Evolutionary conservation across 2,888 invertebrate genomes (phyloP).

Genomic region (Hemistola chrysoprasaria): DNA sequence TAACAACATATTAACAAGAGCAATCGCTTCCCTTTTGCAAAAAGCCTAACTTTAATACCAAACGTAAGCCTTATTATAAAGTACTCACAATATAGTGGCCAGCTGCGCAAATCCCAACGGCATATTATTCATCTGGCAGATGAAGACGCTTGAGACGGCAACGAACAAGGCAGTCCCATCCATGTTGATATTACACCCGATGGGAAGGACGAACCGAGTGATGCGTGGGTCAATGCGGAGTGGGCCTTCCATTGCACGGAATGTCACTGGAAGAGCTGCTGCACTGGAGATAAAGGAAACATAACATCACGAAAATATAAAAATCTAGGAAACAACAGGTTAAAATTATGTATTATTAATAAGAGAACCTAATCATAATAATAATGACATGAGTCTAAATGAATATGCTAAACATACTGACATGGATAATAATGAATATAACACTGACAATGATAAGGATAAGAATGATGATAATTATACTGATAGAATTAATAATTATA

Average conservation of each 20-base stretch:
- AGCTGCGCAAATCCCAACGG: slow-evolving; percentile 90
- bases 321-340: no score
- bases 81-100: slow-evolving; percentile 91
- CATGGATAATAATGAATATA: no score
- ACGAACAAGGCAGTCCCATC: slow-evolving; percentile 95
- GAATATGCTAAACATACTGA: no score
- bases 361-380: no score
- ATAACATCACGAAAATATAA: not conserved
- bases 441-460: no score
- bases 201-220: slow-evolving; percentile 93
- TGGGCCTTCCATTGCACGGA: slow-evolving; percentile 92
- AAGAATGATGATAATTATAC: no score
- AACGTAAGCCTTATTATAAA: not conserved
- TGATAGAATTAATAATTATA: not conserved
- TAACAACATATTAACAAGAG: no score
- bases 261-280: slow-evolving; percentile 94
- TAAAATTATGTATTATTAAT: no score
- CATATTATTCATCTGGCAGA: slow-evolving; percentile 94
- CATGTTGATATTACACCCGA: slow-evolving; percentile 97
- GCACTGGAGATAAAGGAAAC: slow-evolving; percentile 80
- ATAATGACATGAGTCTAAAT: no score
- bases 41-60: no score
- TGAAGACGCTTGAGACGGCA: slow-evolving; percentile 93
- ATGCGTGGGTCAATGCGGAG: slow-evolving; percentile 90
- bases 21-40: no score